Base-by-base conservation (phyloP, 2,888 invertebrate species). In the Salpingus planirostris region DNA sequence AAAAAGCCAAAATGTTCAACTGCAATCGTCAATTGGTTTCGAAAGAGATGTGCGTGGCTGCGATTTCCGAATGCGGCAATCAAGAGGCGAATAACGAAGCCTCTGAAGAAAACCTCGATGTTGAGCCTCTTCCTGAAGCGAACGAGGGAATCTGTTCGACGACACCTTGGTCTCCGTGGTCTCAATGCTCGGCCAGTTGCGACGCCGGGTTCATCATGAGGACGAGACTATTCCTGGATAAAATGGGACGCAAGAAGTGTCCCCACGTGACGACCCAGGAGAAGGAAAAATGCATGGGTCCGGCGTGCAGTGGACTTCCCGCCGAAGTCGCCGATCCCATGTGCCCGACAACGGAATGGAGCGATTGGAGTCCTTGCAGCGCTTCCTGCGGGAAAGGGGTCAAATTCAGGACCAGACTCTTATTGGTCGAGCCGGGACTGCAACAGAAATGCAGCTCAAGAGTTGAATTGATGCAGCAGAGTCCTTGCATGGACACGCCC, bases 351-450 rank as follows among this genome's bases (percentile, higher is more conserved):
- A 83, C 84, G 0, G 77, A 77, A 29, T 95, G 93, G 93, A 79
- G 86, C 33, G 81, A 84, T 45, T 95, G 92, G 92, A 87, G 89
- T 33, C 84, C 91, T 0, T 95, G 93, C 66, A 83, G 86, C 29
- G 86, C 83, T 0, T 77, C 86, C 4, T 95, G 93, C 59, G 93
- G 91, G 0, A 75, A 76, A 54, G 93, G 93, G 1, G 75, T 83
- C 10, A 70, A 73, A 38, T 63, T 77, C 33, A 74, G 89, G 31
- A 84, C 83, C 21, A 73, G 92, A 3, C 68, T 88, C 42, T 54
- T 79, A 11, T 56, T 79, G 36, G 77, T 83, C 29, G 76, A 79
- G 26, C 74, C 80, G 2, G 76, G 72, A 7, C 59, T 70, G 11
- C 76, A 80, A 55, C 68, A 71, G 42, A 69, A 71, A 38, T 91